Evolutionary conservation across 2,797 vertebrate species (phyloP), one percentile per base, ranked within the genome.

Genomic region (Diplodus puntazzo): DNA sequence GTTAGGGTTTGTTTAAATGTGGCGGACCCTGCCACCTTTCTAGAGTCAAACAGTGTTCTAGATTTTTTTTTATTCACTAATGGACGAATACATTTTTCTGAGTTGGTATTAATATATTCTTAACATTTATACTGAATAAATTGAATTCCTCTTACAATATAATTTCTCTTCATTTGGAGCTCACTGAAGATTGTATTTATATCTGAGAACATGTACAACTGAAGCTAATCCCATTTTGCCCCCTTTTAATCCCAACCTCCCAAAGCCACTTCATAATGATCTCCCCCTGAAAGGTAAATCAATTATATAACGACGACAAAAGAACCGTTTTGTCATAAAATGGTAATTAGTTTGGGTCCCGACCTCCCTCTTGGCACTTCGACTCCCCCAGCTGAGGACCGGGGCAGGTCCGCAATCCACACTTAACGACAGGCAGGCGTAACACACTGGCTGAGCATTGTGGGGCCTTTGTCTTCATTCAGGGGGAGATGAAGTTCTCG

Each of bases 381-480:
- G 89, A 95, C 96, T 97, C 96, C 95, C 94, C 96, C 98, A 98
- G 97, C 98, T 98, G 97, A 99, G 96, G 97, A 96, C 95, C 82
- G 87, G 95, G 95, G 91, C 93, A 95, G 95, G 97, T 97, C 97
- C 93, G 93, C 96, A 94, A 96, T 96, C 95, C 84, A 95, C 96
- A 97, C 97, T 98, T 99, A 99, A 98, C 98, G 97, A 97, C 87
- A 92, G 97, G 95, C 95, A 96, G 97, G 97, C 96, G 96, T 97
- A 97, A 96, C 96, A 97, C 97, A 96, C 97, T 97, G 96, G 94
- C 96, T 94, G 95, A 96, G 96, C 97, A 97, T 97, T 96, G 95
- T 96, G 94, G 95, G 94, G 97, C 96, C 96, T 99, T 99, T 99
- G 98, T 99, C 97, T 99, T 97, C 97, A 98, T 98, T 98, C 97